Base-by-base conservation (phyloP, 2,113 vertebrate species). In the Tyto alba region DNA sequence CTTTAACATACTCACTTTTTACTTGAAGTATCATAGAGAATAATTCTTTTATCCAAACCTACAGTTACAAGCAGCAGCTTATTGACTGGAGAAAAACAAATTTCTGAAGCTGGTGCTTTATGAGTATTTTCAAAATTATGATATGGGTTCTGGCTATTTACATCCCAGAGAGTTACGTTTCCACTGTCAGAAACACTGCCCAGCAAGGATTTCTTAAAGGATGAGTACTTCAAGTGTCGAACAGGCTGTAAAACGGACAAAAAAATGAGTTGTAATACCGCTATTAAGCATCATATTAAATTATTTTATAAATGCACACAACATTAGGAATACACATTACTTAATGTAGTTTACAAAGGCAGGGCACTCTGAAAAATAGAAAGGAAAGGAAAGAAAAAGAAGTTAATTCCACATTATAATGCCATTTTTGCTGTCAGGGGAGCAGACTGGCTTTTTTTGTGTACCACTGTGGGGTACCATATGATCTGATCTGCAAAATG, bases 31-130 rank as follows among this genome's bases (percentile, higher is more conserved):
- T 99, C 99, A 94, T 99, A 99, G 89, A 99, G 99, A 98, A 99
- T 97, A 90, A 99, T 99, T 98, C 99, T 99, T 98, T 99, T 99
- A 98, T 99, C 99, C 95, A 99, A 97, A 66, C 99, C 99, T 56
- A 99, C 98, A 50, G 99, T 99, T 96, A 99, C 99, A 95, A 99
- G 98, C 27, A 99, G 98, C 94, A 99, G 91, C 57, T 99, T 99
- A 77, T 99, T 99, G 97, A 99, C 98, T 29, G 99, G 99, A 79
- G 99, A 99, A 98, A 99, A 99, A 90, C 98, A 98, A 77, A 99
- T 97, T 92, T 98, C 99, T 7, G 98, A 99, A 89, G 99, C 98
- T 9, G 99, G 99, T 34, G 99, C 99, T 96, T 99, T 99, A 93
- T 99, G 99, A 34, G 98, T 96, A 36, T 97, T 96, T 72, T 99